A percentile compares a stretch with the other conserved stretches of the same genome.
phyloP scores from a whole-genome alignment of 1,140 invertebrate species.

The Macrotrachela quadricornifera region DNA sequence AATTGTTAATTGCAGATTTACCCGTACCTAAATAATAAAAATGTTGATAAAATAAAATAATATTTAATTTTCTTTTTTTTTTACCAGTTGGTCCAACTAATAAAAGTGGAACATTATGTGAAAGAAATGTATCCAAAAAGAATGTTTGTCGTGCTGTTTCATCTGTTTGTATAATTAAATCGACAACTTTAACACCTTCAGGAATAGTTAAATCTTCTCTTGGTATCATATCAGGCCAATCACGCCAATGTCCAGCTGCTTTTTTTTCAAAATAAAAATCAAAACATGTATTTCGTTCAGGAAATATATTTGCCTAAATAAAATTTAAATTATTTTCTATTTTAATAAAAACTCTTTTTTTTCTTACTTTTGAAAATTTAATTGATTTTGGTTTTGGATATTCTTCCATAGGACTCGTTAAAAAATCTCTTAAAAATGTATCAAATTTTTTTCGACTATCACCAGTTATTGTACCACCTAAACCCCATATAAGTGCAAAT shows the following conservation, averaged over 20 bases:
- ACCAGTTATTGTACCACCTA: conserved; percentile 26
- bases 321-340: neutral
- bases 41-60: no score
- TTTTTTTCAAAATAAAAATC: conserved; percentile 39
- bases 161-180: conserved; percentile 63
- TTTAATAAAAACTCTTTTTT: neutral
- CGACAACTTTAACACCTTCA: conserved; percentile 35
- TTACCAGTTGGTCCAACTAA: conserved; percentile 29
- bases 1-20: conserved; percentile 29
- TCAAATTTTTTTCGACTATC: conserved; percentile 45
- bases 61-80: no score
- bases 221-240: conserved; percentile 34
- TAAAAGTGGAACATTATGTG: conserved; percentile 41
- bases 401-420: conserved; percentile 46
- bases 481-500: conserved; percentile 28
- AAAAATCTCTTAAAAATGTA: conserved; percentile 48
- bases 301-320: conserved; percentile 41
- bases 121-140: conserved; percentile 47
- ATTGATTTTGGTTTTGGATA: conserved; percentile 64
- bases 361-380: conserved; percentile 51
- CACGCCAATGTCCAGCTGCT: conserved; percentile 38
- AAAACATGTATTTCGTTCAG: conserved; percentile 25
- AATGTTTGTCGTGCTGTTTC: conserved; percentile 56
- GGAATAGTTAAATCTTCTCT: conserved; percentile 24
- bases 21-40: conserved; percentile 15